Evolutionary conservation across 2,797 vertebrate genomes (phyloP).

Genomic region (Clangula hyemalis): DNA sequence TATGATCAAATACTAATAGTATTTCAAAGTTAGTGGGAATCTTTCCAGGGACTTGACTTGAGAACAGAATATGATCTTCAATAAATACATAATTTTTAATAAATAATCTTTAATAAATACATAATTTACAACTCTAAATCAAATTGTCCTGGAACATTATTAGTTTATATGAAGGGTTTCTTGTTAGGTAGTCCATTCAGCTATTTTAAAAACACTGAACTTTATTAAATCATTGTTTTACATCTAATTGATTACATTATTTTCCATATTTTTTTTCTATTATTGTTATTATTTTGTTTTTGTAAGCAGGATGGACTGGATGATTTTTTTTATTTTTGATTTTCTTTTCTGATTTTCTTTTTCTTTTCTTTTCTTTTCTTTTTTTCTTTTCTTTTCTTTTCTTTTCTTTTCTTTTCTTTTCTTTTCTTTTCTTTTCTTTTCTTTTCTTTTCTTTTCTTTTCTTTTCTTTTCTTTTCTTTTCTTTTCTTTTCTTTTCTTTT

Average conservation of each 20-base stretch:
- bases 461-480: no score
- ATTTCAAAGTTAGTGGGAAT: neutral
- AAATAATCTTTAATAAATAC: slow-evolving; percentile 6
- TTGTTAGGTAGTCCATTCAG: neutral
- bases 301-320: neutral
- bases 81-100: slow-evolving; percentile 17
- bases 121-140: neutral
- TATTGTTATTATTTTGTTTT: neutral
- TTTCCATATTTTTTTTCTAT: slow-evolving; percentile 1
- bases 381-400: neutral
- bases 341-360: neutral
- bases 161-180: neutral
- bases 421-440: neutral
- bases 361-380: neutral
- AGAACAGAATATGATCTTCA: neutral
- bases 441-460: no score
- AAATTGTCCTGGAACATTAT: neutral
- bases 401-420: no score
- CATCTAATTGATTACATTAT: neutral
- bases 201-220: neutral
- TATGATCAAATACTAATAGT: neutral
- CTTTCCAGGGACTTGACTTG: neutral
- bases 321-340: neutral
- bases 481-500: neutral
- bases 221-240: neutral